Evolutionary conservation across 2,888 invertebrate genomes (phyloP), one percentile per base, ranked within the genome.

Genomic region (Sturmia bella): DNA sequence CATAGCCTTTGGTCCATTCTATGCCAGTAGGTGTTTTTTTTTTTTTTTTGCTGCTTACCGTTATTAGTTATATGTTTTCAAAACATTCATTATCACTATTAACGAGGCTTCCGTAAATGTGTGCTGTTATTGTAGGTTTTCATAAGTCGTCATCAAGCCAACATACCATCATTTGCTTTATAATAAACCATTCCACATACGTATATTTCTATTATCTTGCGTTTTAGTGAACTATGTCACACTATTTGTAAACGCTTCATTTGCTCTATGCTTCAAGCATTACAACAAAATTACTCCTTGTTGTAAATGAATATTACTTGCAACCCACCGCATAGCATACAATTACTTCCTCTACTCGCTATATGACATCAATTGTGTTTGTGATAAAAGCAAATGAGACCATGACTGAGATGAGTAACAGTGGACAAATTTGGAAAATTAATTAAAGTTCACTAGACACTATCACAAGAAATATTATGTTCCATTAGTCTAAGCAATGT

Each of bases 351-450:
- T 68, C 52, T 69, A 63, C 21, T 27, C 45, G 59, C 56, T 63
- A 77, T 57, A 63, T 77, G 77, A 73, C 81, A 77, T 76, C 61
- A 54, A 21, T 63, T 73, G 39, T 70, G 63, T 54, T 70, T 64
- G 41, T 64, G 64, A 64, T 43, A 45, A 66, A 66, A 24, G 17
- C 45, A 57, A 52, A 56, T 73, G 61, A 63, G 24, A 76, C 24
- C 12, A 7, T 45, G 37, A 37, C 7, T 11, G 12, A 13, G 5
- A 32, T 32, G 17, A 24, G 4, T 3, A 0, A 45, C 43, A 56
- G 27, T 73, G 37, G 32, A 32, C 4, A 6, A 6, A 27, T 27
- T 27, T 27, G 3, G 3, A 27, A 27, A 27, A 27, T 27, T 27
- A 3, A 3, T 27, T 27, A 27, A 27, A 4, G 27, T 6, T 27